Evolutionary conservation across 1,140 invertebrate species (phyloP), one percentile per base, ranked within the genome.

Genomic region (Tigriopus japonicus): DNA sequence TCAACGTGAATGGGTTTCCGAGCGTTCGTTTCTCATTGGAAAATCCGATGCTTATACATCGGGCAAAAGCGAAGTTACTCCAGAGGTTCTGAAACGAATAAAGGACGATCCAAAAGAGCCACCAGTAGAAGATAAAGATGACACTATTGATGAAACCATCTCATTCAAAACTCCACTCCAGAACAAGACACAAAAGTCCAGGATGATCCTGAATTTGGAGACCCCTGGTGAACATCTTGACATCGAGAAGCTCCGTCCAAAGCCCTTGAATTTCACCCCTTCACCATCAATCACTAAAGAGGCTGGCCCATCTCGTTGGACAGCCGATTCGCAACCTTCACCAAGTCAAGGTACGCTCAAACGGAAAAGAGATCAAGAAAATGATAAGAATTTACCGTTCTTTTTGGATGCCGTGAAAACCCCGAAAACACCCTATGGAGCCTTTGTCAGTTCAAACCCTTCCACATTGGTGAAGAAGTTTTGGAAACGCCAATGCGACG

Each of bases 1-100:
- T 9, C 66, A 71, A 6, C 76, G 77, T 1, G 66, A 68, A 15
- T 69, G 75, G 5, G 71, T 81, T 3, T 67, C 76, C 35, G 83
- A 83, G 65, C 68, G 67, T 0, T 66, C 70, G 0, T 82, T 49
- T 12, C 21, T 49, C n/a, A 21, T 49, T 49, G 45, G 45, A 21
- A 21, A 49, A 15, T 49, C 45, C 21, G 12, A 49, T 21, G 21
- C 21, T 49, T 2, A 5, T 15, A 49, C 45, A 15, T 10, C 45
- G 6, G 12, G 12, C 21, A 49, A 12, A 12, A 5, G 3, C 28
- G 28, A 35, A 35, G 28, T 35, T 3, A 35, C 28, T 3, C 28
- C 28, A 3, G 28, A 35, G 28, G 28, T 35, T 10, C 45, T 49
- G 2, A 6, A 49, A 6, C 45, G 10, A 49, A 10, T 49, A 10